Conservation (phyloP, 2,113 vertebrate species). For the Aphyosemion australe region DNA sequence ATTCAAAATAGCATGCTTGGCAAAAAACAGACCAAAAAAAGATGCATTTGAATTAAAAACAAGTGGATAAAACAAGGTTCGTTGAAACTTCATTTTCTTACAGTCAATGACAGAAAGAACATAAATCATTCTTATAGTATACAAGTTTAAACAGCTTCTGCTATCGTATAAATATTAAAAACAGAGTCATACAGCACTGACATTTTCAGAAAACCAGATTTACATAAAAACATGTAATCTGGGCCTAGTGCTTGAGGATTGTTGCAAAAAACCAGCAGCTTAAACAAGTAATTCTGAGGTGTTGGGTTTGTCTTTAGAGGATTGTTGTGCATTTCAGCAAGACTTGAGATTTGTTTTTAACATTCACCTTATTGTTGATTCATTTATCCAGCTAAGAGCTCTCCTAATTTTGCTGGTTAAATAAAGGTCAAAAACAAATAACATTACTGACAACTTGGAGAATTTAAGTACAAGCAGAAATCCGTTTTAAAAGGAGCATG, state of each 20-base stretch:
- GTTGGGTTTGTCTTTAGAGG: neutral
- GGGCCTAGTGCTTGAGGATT: neutral
- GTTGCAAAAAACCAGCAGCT: constrained; percentile 1
- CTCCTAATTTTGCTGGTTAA: no score
- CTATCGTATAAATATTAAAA: neutral
- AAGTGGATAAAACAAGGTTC: constrained; percentile 25
- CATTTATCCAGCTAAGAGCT: neutral
- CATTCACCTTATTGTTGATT: neutral
- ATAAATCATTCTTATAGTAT: neutral
- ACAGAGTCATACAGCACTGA: constrained; percentile 66
- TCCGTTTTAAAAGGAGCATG: neutral
- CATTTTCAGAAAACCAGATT: constrained; percentile 33
- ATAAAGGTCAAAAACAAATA: neutral
- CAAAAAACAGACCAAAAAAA: constrained; percentile 55
- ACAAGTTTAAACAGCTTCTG: neutral
- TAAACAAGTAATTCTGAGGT: neutral
- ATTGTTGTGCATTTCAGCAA: neutral
- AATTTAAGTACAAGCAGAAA: neutral
- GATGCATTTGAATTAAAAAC: constrained; percentile 37
- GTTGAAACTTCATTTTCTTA: constrained; percentile 27
- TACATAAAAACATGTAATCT: neutral
- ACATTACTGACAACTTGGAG: neutral
- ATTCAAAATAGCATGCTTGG: constrained; percentile 93
- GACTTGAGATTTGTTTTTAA: neutral
- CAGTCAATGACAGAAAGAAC: constrained; percentile 12